Evolutionary conservation across 1,140 invertebrate species (phyloP).

Genomic region (Brachionus asplanchnoidis): DNA sequence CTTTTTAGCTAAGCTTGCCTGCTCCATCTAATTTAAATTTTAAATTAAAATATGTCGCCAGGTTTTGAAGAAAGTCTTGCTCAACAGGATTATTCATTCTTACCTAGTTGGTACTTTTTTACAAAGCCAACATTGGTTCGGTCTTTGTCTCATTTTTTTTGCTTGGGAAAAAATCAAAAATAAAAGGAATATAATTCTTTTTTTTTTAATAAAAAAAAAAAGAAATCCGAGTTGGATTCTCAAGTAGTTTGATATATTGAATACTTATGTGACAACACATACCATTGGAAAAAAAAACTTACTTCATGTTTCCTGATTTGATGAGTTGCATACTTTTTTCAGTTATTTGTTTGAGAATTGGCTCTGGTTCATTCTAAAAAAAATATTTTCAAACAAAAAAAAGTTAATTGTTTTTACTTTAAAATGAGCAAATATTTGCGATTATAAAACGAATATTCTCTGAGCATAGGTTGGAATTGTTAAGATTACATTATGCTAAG

Average conservation of each 20-base stretch:
- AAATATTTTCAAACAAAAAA: neutral
- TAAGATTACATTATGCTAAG: conserved; percentile 25
- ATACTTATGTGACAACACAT: neutral
- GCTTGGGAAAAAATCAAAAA: no score
- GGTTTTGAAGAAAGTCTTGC: neutral
- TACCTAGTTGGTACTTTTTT: neutral
- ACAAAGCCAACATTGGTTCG: neutral
- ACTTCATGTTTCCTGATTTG: conserved; percentile 41
- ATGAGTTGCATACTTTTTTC: conserved; percentile 41
- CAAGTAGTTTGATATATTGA: neutral
- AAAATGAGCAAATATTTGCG: neutral
- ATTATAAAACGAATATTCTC: neutral
- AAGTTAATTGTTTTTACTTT: conserved; percentile 5
- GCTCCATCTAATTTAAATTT: neutral
- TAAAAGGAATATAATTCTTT: no score
- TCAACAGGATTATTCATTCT: neutral
- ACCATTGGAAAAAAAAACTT: neutral
- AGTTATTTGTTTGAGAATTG: conserved; percentile 38
- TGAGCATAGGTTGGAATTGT: neutral
- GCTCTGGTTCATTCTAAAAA: conserved; percentile 27
- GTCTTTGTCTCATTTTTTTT: neutral
- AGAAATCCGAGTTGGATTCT: neutral
- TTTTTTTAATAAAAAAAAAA: neutral
- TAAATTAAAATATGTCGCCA: neutral
- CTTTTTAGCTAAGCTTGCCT: neutral